Base-by-base conservation (phyloP, 2,888 invertebrate genomes). In the Ormyrus thymus region DNA sequence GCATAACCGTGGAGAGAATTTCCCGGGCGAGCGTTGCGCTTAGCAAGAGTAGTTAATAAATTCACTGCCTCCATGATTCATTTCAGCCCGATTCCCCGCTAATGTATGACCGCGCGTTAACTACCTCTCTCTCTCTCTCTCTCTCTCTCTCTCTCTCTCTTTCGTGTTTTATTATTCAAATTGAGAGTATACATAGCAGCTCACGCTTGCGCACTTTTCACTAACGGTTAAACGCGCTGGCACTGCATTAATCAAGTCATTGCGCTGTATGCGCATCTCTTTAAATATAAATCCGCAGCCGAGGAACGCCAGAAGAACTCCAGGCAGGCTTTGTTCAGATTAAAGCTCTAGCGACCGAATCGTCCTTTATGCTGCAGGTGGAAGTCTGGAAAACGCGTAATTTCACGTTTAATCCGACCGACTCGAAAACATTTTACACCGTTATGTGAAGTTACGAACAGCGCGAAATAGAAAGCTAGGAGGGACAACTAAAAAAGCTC, bases 381-480 rank as follows among this genome's bases (percentile, higher is more conserved):
- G 56, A 55, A 43, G 29, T 65, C n/a, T 43, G 43, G 29, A 48
- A 64, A 73, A 73, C 15, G 58, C 76, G 62, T 69, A 69, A 76
- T 76, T 68, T 69, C 48, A 68, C 76, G 55, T 62, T 76, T 76
- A 68, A 76, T 76, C 55, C 76, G 13, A 8, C 59, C 45, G 7
- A 10, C 13, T 50, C 43, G 6, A 61, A 65, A 74, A 51, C 66
- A 66, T 68, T 66, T 76, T 68, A 53, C 75, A 59, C 46, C 29
- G 45, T 50, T 64, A 53, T 43, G 48, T 29, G 69, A 7, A 68
- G 53, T 62, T 68, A 62, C 10, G 56, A 59, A 45, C n/a, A 68
- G 55, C n/a, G 2, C 6, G 11, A 45, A 55, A 65, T n/a, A 4
- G n/a, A 43, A 58, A 58, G 29, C 29, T 29, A 29, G 3, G 29